These are phyloP conservation scores for Sebastes vulpes DNA, from an alignment of 2,797 vertebrate genomes.

Conservation along the genomic window DNA sequence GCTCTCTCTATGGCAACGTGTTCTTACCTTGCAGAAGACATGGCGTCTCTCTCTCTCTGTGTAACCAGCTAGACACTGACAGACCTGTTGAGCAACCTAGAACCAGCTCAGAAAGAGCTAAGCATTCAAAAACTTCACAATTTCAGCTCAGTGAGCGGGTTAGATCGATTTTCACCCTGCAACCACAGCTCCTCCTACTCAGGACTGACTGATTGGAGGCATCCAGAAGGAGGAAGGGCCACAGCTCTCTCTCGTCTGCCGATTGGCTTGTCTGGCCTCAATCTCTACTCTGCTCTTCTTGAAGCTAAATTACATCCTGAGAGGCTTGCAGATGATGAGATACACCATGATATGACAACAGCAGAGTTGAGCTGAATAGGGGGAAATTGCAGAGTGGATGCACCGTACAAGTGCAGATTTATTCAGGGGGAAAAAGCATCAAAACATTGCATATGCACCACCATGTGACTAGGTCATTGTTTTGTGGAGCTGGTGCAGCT, in stretches of 20 bases:
- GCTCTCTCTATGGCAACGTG: background rate
- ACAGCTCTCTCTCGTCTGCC: background rate
- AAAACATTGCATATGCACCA: background rate
- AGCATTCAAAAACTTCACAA: conserved; percentile 60
- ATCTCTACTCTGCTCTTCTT: background rate
- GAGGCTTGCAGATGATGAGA: conserved; percentile 31
- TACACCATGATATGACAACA: background rate
- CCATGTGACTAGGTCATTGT: conserved; percentile 27
- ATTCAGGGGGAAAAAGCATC: rapidly evolving
- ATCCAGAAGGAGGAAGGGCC: conserved; percentile 40
- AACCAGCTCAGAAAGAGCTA: conserved; percentile 50
- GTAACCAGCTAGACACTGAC: conserved; percentile 18
- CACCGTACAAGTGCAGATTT: background rate
- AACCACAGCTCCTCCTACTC: conserved; percentile 43
- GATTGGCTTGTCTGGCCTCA: conserved; percentile 57
- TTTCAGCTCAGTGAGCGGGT: conserved; percentile 51
- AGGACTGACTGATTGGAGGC: conserved; percentile 60
- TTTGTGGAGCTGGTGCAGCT: background rate
- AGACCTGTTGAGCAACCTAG: conserved; percentile 74
- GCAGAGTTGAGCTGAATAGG: background rate
- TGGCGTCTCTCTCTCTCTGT: conserved; percentile 60
- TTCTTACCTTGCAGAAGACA: conserved; percentile 84
- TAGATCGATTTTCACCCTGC: conserved; percentile 60
- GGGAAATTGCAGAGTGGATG: background rate
- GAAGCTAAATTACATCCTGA: conserved; percentile 20